phyloP scores from a whole-genome alignment of 2,888 invertebrate genomes.

The Lasioglossum oenotherae region DNA sequence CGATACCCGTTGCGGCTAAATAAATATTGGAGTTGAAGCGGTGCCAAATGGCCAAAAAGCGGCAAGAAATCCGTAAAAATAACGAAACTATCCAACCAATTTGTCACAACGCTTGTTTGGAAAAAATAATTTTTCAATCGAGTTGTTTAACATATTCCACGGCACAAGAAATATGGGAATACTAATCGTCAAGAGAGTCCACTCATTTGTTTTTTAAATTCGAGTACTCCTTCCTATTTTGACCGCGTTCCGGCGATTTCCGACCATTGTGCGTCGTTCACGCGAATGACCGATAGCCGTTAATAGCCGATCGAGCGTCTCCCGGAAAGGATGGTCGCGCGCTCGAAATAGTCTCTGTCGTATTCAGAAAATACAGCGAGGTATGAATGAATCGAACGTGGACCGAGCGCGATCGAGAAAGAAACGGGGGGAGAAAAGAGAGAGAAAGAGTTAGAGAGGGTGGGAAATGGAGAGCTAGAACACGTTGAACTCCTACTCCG shows the following conservation, averaged over 20 bases:
- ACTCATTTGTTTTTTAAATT: no score
- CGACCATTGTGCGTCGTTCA: conserved; percentile 23
- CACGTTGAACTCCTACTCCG: neutral
- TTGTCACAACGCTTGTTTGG: no score
- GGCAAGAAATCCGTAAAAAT: no score
- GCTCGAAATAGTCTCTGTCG: conserved; percentile 17
- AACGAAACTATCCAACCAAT: no score
- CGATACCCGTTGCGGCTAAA: conserved; percentile 15
- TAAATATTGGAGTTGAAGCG: conserved; percentile 9
- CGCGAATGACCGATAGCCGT: conserved; percentile 46
- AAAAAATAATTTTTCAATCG: no score
- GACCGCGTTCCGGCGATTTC: no score
- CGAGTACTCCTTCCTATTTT: no score
- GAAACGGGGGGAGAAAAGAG: neutral
- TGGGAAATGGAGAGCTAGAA: neutral
- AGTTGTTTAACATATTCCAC: no score
- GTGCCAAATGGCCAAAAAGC: no score
- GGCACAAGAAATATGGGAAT: no score
- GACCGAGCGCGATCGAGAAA: neutral
- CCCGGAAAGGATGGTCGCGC: conserved; percentile 31
- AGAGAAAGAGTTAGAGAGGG: neutral
- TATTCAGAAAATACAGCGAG: neutral
- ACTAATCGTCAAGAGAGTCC: no score
- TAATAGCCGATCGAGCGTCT: conserved; percentile 42
- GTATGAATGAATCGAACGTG: neutral